These are phyloP conservation scores for Osedax fenrisi DNA, from an alignment of 2,888 invertebrate species.

Conservation along the genomic window DNA sequence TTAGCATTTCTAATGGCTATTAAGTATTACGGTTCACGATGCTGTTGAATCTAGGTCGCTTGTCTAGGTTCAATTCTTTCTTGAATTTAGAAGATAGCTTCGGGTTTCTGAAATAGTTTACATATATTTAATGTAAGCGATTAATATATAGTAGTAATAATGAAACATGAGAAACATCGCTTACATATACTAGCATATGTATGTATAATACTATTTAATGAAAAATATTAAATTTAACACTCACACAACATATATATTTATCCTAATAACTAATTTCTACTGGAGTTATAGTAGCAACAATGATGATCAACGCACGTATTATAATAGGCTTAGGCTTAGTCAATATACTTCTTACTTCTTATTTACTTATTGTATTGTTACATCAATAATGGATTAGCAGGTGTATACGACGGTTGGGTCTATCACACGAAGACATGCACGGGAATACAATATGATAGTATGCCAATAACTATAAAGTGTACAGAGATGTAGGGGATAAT, in stretches of 20 bases:
- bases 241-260: background rate
- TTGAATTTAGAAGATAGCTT: constrained; percentile 43
- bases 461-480: too few species aligned
- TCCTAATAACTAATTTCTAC: background rate
- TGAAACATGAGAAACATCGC: background rate
- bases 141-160: background rate
- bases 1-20: too few species aligned
- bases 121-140: background rate
- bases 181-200: background rate
- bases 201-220: background rate
- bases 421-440: too few species aligned
- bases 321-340: too few species aligned
- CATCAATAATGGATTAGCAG: too few species aligned
- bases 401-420: too few species aligned
- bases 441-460: too few species aligned
- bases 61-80: constrained; percentile 43
- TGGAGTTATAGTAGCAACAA: too few species aligned
- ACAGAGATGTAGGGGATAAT: too few species aligned
- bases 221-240: background rate
- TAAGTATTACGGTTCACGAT: constrained; percentile 34
- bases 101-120: constrained; percentile 40
- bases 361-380: too few species aligned
- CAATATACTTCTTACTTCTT: too few species aligned
- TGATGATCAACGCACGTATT: too few species aligned
- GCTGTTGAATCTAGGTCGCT: constrained; percentile 45